Evolutionary conservation across 1,140 invertebrate genomes (phyloP).

Genomic region (Drosophila punjabiensis): DNA sequence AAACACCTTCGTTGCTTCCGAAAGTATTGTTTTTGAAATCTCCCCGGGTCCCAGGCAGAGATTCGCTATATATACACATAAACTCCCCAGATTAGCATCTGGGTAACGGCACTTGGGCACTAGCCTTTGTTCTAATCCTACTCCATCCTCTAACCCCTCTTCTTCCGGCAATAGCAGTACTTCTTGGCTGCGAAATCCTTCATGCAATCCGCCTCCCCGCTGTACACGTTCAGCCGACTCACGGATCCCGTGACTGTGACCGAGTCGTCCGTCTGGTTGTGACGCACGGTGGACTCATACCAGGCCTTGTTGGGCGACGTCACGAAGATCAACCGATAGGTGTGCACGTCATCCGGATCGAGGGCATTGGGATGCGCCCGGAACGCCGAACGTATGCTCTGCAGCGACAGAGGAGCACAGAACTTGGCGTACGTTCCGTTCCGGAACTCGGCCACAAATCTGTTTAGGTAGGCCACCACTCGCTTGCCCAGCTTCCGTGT

Average conservation of each 20-base stretch:
- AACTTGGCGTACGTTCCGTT: constrained; percentile 67
- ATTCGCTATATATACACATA: constrained; percentile 8
- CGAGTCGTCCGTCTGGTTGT: constrained; percentile 68
- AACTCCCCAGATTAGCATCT: constrained; percentile 28
- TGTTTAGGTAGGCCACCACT: constrained; percentile 86
- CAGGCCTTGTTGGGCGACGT: constrained; percentile 87
- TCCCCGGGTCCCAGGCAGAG: not conserved
- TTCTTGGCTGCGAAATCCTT: constrained; percentile 86
- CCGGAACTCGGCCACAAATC: constrained; percentile 59
- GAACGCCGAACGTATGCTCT: constrained; percentile 57
- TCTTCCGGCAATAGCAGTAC: constrained; percentile 86
- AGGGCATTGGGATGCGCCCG: constrained; percentile 40
- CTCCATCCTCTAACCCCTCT: constrained; percentile 28
- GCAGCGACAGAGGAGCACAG: constrained; percentile 50
- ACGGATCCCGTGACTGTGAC: constrained; percentile 85
- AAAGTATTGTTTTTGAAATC: constrained; percentile 2
- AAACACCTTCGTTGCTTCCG: not conserved
- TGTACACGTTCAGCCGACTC: constrained; percentile 88
- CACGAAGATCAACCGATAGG: constrained; percentile 85
- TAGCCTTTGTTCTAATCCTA: constrained; percentile 35
- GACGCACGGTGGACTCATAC: constrained; percentile 88
- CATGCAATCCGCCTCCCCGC: constrained; percentile 86
- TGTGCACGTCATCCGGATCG: constrained; percentile 32
- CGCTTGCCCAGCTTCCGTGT: constrained; percentile 85
- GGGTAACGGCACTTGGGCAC: constrained; percentile 58